Evolutionary conservation across 2,113 vertebrate genomes (phyloP), one percentile per base, ranked within the genome.

Genomic region (Mystacornis crossleyi): DNA sequence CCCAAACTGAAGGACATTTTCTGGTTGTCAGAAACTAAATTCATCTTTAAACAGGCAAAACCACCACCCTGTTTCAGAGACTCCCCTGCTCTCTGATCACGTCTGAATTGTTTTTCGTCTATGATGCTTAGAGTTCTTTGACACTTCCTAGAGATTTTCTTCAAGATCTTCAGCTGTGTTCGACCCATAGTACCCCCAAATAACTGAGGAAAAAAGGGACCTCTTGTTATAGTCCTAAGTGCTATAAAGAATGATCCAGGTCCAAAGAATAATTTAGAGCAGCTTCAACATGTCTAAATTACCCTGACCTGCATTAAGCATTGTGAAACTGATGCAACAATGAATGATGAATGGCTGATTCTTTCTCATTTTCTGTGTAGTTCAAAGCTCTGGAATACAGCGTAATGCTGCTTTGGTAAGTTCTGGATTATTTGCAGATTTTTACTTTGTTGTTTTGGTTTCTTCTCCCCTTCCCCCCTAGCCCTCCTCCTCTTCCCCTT

Each of bases 1-100:
- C 86, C 61, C 78, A 95, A 82, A 77, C 67, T 73, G 81, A 96
- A 96, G 74, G 88, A 66, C 66, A 53, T 97, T 96, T 96, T 96
- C 93, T 97, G 92, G 67, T 80, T 96, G 90, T 94, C 95, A 96
- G 84, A 78, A 36, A 86, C 18, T 38, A 78, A 93, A 95, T 86
- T 73, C 19, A 48, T 93, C 86, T 95, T 89, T 74, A 28, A 93
- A 86, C 28, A 81, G 67, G 81, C 64, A 86, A 94, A 94, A 58
- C 34, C 74, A 80, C 34, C 36, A 26, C 15, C 14, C 45, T 61
- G 74, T 38, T 89, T 90, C 84, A 81, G 57, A 86, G 25, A 28
- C 36, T 69, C 14, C 25, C 4, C 24, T 73, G 54, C 38, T 81
- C 31, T 88, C 79, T 81, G 55, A 67, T 81, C 71, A 85, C 29